Conservation (phyloP, 1,140 invertebrate genomes). For the Ptiloglossa arizonensis region DNA sequence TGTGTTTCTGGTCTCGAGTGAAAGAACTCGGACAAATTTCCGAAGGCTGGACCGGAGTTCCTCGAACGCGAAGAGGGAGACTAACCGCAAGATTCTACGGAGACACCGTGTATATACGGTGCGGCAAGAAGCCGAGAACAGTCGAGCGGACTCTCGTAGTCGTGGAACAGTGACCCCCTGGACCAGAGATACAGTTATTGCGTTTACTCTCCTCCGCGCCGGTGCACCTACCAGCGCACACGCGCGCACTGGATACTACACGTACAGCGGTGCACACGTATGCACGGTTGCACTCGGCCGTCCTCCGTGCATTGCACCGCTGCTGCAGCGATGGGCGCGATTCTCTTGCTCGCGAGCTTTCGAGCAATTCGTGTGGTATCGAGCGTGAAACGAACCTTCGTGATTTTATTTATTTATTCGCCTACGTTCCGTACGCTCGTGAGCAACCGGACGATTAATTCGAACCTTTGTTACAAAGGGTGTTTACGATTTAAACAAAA, state of each 20-base stretch:
- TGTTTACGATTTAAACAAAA: too few species aligned
- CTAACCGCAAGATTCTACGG: too few species aligned
- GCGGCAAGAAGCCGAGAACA: constrained; percentile 47
- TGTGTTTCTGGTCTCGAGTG: too few species aligned
- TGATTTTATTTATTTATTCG: too few species aligned
- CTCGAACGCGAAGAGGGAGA: too few species aligned
- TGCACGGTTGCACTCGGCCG: constrained; percentile 48
- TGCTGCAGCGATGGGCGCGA: constrained; percentile 25
- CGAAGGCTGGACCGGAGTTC: too few species aligned
- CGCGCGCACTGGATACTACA: constrained; percentile 11
- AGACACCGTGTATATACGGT: constrained; percentile 40
- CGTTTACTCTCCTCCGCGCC: constrained; percentile 64
- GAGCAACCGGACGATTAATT: too few species aligned
- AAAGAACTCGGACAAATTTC: too few species aligned
- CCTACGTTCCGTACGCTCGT: too few species aligned
- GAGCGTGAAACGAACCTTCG: too few species aligned
- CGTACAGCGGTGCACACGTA: background rate
- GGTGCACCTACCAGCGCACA: constrained; percentile 53
- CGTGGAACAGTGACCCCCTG: constrained; percentile 67
- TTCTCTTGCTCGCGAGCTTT: constrained; percentile 22
- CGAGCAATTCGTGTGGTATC: background rate
- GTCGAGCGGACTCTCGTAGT: constrained; percentile 47
- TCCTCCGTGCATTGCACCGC: constrained; percentile 59
- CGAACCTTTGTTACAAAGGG: too few species aligned
- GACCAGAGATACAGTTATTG: constrained; percentile 67